Percentiles rank a stretch among this genome's conserved stretches.
These are phyloP conservation scores for Reticulitermes speratus DNA, from an alignment of 1,140 invertebrate species.

Conservation along the genomic window DNA sequence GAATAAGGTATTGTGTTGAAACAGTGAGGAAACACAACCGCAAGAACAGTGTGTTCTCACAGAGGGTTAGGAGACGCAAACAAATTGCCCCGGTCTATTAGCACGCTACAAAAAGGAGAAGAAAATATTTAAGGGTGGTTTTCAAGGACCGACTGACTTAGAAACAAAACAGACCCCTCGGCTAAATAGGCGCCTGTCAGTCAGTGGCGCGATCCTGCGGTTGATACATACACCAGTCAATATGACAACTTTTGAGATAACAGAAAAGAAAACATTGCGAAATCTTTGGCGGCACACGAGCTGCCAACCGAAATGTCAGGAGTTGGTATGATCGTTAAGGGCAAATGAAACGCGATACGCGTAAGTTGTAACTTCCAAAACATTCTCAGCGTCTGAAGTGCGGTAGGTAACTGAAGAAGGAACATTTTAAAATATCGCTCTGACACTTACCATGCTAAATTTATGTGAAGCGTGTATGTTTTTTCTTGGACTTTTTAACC, in stretches of 20 bases:
- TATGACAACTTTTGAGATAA: neutral
- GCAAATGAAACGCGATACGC: too few species aligned
- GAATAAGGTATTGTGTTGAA: neutral
- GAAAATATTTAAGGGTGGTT: conserved; percentile 7
- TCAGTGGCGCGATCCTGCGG: neutral
- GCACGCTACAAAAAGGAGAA: neutral
- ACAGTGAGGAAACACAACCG: neutral
- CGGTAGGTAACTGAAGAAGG: too few species aligned
- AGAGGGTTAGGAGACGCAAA: neutral
- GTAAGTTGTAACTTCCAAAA: too few species aligned
- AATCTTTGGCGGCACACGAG: neutral
- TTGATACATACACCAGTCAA: neutral
- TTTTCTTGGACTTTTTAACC: too few species aligned
- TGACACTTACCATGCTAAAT: too few species aligned
- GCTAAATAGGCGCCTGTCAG: neutral
- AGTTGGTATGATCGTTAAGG: too few species aligned
- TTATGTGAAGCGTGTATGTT: too few species aligned
- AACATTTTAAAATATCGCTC: too few species aligned
- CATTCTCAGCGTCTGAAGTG: too few species aligned
- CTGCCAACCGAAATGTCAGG: too few species aligned
- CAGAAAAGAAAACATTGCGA: neutral
- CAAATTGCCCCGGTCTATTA: conserved; percentile 3
- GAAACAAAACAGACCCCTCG: neutral
- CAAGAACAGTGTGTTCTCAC: neutral
- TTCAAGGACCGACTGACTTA: neutral